Percentiles rank a stretch among this genome's conserved stretches.
phyloP scores from a whole-genome alignment of 2,888 invertebrate genomes.

The Agonum fuliginosum region DNA sequence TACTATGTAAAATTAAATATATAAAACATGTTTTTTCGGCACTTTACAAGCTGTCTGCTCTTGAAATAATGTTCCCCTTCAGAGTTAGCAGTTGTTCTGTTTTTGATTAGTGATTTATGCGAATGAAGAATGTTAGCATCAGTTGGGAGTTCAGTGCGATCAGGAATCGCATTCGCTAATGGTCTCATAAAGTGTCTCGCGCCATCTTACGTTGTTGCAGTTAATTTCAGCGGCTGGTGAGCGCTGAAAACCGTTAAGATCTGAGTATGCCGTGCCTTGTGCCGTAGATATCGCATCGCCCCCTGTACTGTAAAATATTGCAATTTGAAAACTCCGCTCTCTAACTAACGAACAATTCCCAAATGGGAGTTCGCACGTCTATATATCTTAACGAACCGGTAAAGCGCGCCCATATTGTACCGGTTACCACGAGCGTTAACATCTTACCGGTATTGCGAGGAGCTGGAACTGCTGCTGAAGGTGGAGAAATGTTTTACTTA shows the following conservation, averaged over 20 bases:
- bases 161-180: conserved; percentile 17
- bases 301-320: conserved; percentile 60
- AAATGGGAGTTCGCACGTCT: conserved; percentile 51
- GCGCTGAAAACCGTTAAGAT: conserved; percentile 20
- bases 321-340: conserved; percentile 59
- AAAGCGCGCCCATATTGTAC: conserved; percentile 52
- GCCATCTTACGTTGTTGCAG: conserved; percentile 18
- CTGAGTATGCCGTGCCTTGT: background rate
- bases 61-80: too few species aligned
- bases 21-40: too few species aligned
- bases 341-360: conserved; percentile 56
- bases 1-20: too few species aligned
- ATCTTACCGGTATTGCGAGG: conserved; percentile 35
- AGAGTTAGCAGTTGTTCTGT: too few species aligned
- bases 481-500: too few species aligned
- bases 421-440: conserved; percentile 31
- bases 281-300: conserved; percentile 49
- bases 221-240: conserved; percentile 18
- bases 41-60: too few species aligned
- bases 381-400: conserved; percentile 56
- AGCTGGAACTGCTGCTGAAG: too few species aligned
- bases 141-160: too few species aligned
- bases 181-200: conserved; percentile 10
- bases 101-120: too few species aligned
- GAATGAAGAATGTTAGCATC: too few species aligned